Evolutionary conservation across 2,113 vertebrate genomes (phyloP).

Genomic region (Thalassoma bifasciatum): DNA sequence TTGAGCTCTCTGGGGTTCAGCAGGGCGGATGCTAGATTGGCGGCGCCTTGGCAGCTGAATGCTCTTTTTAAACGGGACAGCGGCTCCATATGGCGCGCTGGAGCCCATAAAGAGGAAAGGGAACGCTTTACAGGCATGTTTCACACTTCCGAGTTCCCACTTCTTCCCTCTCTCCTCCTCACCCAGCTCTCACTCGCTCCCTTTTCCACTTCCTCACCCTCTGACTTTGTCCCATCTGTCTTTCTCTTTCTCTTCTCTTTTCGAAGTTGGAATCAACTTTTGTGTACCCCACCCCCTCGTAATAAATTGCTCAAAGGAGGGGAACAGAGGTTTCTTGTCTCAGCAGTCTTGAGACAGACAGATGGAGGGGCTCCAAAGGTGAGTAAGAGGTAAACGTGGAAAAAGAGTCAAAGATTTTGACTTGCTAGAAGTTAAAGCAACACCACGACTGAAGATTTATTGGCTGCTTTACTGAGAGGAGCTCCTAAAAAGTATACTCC

Average conservation of each 20-base stretch:
- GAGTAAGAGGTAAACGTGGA: conserved; percentile 70
- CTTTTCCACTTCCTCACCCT: conserved; percentile 45
- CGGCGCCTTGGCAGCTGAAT: conserved; percentile 76
- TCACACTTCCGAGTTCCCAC: conserved; percentile 82
- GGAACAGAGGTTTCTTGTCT: conserved; percentile 65
- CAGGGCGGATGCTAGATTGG: conserved; percentile 70
- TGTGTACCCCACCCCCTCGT: conserved; percentile 14
- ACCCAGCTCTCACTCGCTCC: conserved; percentile 15
- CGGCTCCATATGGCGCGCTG: conserved; percentile 79
- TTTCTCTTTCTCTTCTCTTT: conserved; percentile 16
- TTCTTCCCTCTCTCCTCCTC: conserved; percentile 57
- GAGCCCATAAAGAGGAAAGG: conserved; percentile 74
- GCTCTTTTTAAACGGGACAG: conserved; percentile 72
- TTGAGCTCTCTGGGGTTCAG: conserved; percentile 68
- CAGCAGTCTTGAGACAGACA: conserved; percentile 51
- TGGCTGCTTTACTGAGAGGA: conserved; percentile 56
- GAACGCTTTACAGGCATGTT: conserved; percentile 83
- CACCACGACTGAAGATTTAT: conserved; percentile 68
- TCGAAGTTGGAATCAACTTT: conserved; percentile 54
- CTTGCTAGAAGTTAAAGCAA: conserved; percentile 50
- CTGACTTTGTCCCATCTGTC: conserved; percentile 56
- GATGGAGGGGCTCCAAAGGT: conserved; percentile 68
- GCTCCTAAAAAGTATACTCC: conserved; percentile 74
- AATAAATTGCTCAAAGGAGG: conserved; percentile 59
- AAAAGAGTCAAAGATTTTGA: conserved; percentile 54